Conservation (phyloP, 92 coral and sea anemone genomes). For the Heteractis magnifica region DNA sequence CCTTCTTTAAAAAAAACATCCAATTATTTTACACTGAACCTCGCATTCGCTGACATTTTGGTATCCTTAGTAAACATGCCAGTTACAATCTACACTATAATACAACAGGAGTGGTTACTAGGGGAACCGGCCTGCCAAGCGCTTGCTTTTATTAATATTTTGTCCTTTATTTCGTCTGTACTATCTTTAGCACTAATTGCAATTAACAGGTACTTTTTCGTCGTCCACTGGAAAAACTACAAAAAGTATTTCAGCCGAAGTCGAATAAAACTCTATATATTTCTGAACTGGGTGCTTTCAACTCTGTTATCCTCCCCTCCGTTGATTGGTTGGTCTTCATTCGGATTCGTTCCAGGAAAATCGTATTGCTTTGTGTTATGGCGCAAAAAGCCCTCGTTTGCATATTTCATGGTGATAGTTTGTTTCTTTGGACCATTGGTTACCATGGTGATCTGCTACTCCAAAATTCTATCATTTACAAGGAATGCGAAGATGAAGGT, state of each 20-base stretch:
- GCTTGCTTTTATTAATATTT: slow-evolving; percentile 69
- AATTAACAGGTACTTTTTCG: slow-evolving; percentile 74
- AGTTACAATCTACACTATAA: slow-evolving; percentile 60
- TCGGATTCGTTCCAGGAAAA: slow-evolving; percentile 68
- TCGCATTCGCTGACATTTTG: slow-evolving; percentile 84
- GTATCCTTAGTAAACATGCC: slow-evolving; percentile 88
- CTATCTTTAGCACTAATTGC: slow-evolving; percentile 80
- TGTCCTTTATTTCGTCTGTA: slow-evolving; percentile 87
- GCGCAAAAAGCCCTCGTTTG: slow-evolving; percentile 63
- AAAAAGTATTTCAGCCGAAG: slow-evolving; percentile 40
- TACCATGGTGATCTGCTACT: slow-evolving; percentile 65
- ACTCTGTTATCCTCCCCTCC: slow-evolving; percentile 64
- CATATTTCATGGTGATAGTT: slow-evolving; percentile 69
- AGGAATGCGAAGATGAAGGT: slow-evolving; percentile 36
- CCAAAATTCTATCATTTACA: slow-evolving; percentile 63
- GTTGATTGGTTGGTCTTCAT: slow-evolving; percentile 80
- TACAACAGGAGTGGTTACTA: slow-evolving; percentile 58
- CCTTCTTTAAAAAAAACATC: slow-evolving; percentile 56
- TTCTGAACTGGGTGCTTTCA: slow-evolving; percentile 67
- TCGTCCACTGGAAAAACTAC: slow-evolving; percentile 82
- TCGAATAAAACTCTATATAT: slow-evolving; percentile 29
- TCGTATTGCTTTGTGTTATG: slow-evolving; percentile 86
- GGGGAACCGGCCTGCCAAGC: slow-evolving; percentile 61
- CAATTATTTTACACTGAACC: slow-evolving; percentile 73
- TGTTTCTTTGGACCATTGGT: slow-evolving; percentile 80